Percentiles rank a stretch among this genome's conserved stretches.
These are phyloP conservation scores for Platycheirus albimanus DNA, from an alignment of 2,888 invertebrate species.

Conservation along the genomic window DNA sequence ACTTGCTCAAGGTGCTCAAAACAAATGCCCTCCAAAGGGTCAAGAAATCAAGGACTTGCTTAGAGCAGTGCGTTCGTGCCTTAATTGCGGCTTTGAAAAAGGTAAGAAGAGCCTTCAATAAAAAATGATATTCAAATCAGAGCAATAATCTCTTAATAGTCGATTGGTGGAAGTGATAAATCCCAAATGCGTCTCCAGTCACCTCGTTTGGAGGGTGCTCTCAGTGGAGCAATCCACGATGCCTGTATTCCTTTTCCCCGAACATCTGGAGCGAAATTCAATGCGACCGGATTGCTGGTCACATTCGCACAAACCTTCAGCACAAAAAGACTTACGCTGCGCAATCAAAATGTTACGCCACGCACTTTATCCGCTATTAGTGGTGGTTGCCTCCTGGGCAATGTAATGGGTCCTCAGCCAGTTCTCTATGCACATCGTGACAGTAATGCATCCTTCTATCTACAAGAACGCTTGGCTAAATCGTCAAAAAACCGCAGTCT, in stretches of 20 bases:
- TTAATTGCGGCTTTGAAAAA: conserved; percentile 86
- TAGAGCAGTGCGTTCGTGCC: conserved; percentile 92
- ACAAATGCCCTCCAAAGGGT: conserved; percentile 92
- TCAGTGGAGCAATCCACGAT: conserved; percentile 84
- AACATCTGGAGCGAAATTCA: conserved; percentile 96
- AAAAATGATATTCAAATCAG: not conserved
- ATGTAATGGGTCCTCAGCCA: conserved; percentile 81
- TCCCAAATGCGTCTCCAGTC: conserved; percentile 81
- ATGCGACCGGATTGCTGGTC: conserved; percentile 92
- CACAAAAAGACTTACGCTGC: conserved; percentile 87
- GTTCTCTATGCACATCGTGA: conserved; percentile 80
- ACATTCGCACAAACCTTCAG: conserved; percentile 91
- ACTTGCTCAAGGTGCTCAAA: conserved; percentile 91
- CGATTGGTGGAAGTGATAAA: conserved; percentile 79
- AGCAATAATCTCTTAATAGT: conserved; percentile 53
- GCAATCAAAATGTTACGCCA: conserved; percentile 90
- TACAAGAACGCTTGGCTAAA: conserved; percentile 86
- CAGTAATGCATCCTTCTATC: conserved; percentile 90
- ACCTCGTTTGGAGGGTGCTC: conserved; percentile 81
- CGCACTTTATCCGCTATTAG: conserved; percentile 90
- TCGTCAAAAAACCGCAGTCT: conserved; percentile 82
- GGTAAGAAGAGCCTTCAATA: conserved; percentile 75
- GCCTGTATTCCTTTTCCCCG: conserved; percentile 96
- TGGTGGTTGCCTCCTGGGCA: conserved; percentile 82
- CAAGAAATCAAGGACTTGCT: conserved; percentile 92